Conservation (phyloP, 2,888 invertebrate genomes). For the Digitonthophagus gazella region DNA sequence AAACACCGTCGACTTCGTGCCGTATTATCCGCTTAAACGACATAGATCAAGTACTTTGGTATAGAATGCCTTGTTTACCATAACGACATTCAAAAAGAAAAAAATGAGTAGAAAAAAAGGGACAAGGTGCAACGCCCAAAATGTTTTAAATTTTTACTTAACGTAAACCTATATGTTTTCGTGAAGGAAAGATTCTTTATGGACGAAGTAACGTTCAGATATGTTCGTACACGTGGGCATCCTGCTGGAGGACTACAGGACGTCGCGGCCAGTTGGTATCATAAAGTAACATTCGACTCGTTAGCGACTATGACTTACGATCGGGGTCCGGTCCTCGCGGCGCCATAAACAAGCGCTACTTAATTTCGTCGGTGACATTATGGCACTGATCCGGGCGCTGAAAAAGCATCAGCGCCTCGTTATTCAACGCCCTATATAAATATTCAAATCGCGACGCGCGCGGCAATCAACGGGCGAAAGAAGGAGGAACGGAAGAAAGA, state of each 20-base stretch:
- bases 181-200: too few species aligned
- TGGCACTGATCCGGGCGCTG: constrained; percentile 14
- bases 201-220: too few species aligned
- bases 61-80: too few species aligned
- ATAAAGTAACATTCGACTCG: constrained; percentile 15
- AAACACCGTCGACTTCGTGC: neutral
- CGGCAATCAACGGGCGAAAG: constrained; percentile 6
- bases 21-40: neutral
- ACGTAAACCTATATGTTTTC: too few species aligned
- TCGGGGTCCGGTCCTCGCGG: constrained; percentile 5
- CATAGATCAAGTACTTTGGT: too few species aligned
- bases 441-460: constrained; percentile 6
- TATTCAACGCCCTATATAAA: constrained; percentile 16
- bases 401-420: constrained; percentile 15
- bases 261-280: neutral
- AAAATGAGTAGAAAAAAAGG: too few species aligned
- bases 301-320: constrained; percentile 16
- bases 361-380: constrained; percentile 17
- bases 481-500: neutral
- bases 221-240: neutral
- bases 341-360: constrained; percentile 18
- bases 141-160: too few species aligned
- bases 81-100: too few species aligned
- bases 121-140: too few species aligned
- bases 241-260: neutral